Evolutionary conservation across 2,797 vertebrate species (phyloP).

Genomic region (Acanthis flammea): DNA sequence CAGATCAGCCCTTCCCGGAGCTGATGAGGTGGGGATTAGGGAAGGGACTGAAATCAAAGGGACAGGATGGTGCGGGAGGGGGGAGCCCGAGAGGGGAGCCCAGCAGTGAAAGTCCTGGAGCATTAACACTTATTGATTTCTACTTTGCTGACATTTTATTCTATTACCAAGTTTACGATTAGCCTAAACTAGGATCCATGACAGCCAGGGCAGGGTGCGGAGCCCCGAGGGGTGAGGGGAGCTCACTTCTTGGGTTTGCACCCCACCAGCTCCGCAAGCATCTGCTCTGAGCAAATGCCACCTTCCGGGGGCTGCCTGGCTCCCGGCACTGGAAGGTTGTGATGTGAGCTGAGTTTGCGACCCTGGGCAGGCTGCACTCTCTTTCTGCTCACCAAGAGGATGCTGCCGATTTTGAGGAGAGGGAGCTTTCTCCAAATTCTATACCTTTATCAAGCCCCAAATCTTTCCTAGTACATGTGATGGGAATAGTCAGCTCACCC

Average conservation of each 20-base stretch:
- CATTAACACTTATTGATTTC: conserved; percentile 72
- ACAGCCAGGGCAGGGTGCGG: not conserved
- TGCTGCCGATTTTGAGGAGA: not conserved
- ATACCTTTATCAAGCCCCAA: not conserved
- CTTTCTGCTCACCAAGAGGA: not conserved
- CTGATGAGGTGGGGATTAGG: conserved; percentile 82
- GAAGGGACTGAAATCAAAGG: conserved; percentile 69
- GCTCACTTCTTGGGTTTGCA: not conserved
- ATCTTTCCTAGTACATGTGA: not conserved
- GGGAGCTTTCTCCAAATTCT: not conserved
- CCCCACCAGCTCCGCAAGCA: not conserved
- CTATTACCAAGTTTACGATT: conserved; percentile 73
- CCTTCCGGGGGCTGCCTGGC: not conserved
- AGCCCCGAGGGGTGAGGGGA: not conserved
- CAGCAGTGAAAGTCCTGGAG: conserved; percentile 68
- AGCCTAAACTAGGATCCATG: conserved; percentile 47
- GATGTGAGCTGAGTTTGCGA: fast-evolving
- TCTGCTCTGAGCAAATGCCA: not conserved
- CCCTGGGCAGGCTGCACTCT: not conserved
- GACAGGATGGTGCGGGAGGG: conserved; percentile 52
- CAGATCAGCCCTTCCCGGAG: conserved; percentile 78
- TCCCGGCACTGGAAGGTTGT: not conserved
- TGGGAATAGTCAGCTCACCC: not conserved
- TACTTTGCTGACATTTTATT: conserved; percentile 72
- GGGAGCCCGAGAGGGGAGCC: not conserved